Conservation (phyloP, 1,140 invertebrate species). For the Drosophila mayri region DNA sequence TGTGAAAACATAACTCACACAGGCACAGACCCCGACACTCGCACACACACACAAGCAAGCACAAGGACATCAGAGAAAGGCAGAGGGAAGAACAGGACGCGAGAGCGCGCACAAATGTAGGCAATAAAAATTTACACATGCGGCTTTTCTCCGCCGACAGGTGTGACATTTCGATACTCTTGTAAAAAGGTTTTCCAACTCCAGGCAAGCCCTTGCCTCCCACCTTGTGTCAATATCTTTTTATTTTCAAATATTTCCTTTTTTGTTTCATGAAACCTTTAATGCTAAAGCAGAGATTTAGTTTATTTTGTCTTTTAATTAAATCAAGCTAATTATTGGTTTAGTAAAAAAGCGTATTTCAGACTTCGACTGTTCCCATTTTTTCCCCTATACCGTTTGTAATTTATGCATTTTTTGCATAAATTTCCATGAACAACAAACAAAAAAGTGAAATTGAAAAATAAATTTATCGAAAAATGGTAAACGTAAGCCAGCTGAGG, state of each 20-base stretch:
- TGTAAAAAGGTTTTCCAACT: slow-evolving; percentile 10
- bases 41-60: slow-evolving; percentile 17
- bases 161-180: slow-evolving; percentile 42
- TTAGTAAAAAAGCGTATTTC: slow-evolving; percentile 5
- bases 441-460: slow-evolving; percentile 56
- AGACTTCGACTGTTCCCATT: neutral
- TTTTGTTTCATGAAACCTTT: neutral
- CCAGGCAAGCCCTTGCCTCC: neutral
- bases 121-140: slow-evolving; percentile 64
- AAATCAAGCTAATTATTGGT: neutral
- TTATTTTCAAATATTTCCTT: neutral
- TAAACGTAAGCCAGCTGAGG: slow-evolving; percentile 29
- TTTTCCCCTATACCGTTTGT: slow-evolving; percentile 17
- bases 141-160: slow-evolving; percentile 42
- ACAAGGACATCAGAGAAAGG: slow-evolving; percentile 10
- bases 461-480: slow-evolving; percentile 48
- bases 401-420: slow-evolving; percentile 69
- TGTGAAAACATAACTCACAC: slow-evolving; percentile 68
- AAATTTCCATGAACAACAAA: slow-evolving; percentile 47
- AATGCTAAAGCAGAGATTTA: neutral
- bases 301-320: no score
- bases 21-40: slow-evolving; percentile 35
- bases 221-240: neutral
- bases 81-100: slow-evolving; percentile 1
- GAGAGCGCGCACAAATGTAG: slow-evolving; percentile 54